A percentile compares a stretch with the other conserved stretches of the same genome.
Evolutionary conservation across 2,113 vertebrate species (phyloP).

Genomic region (Ochotona princeps): DNA sequence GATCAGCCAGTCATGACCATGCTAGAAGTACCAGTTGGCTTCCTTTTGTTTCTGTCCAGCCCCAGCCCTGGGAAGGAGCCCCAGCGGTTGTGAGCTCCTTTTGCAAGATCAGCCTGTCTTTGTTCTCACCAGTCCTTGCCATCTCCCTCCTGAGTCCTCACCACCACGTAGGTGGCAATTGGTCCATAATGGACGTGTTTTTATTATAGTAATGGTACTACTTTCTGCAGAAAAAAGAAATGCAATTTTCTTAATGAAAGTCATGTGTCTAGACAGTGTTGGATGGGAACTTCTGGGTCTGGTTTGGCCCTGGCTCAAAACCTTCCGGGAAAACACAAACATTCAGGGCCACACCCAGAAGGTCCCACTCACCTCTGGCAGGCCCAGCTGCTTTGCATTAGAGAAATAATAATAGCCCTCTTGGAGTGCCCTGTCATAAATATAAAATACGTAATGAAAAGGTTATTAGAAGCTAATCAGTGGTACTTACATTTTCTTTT

Average conservation of each 20-base stretch:
- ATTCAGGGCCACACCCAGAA: slow-evolving; percentile 75
- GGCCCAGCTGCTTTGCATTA: slow-evolving; percentile 80
- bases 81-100: not conserved
- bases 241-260: slow-evolving; percentile 81
- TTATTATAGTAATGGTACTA: slow-evolving; percentile 77
- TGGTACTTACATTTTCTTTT: slow-evolving; percentile 66
- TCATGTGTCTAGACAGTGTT: slow-evolving; percentile 77
- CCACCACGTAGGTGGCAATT: slow-evolving; percentile 75
- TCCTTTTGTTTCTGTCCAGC: not conserved
- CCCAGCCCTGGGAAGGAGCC: not conserved
- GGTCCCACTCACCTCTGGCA: slow-evolving; percentile 77
- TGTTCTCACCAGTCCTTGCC: slow-evolving; percentile 35
- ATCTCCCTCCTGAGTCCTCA: slow-evolving; percentile 20
- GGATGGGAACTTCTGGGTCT: slow-evolving; percentile 76
- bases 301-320: slow-evolving; percentile 77
- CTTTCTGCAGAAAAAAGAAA: slow-evolving; percentile 79
- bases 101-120: not conserved
- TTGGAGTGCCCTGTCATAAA: slow-evolving; percentile 55
- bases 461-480: slow-evolving; percentile 75
- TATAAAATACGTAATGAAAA: slow-evolving; percentile 75
- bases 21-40: not conserved
- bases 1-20: not conserved
- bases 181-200: slow-evolving; percentile 75
- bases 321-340: slow-evolving; percentile 79
- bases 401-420: slow-evolving; percentile 69